phyloP scores from a whole-genome alignment of 2,888 invertebrate species.

The Agrotis exclamationis region DNA sequence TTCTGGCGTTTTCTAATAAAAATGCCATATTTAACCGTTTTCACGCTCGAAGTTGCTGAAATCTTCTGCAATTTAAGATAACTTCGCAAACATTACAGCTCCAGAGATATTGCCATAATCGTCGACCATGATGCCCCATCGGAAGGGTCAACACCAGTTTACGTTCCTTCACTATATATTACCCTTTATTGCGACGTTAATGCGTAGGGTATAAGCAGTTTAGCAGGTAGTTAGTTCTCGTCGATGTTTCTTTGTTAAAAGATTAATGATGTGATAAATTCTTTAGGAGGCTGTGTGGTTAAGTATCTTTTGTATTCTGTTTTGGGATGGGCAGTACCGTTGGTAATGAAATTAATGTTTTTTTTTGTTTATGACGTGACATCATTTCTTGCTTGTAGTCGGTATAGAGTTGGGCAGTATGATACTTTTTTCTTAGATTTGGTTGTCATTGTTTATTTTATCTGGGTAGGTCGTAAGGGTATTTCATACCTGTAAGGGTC shows the following conservation, averaged over 20 bases:
- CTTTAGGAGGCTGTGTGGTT: conserved; percentile 45
- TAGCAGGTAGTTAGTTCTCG: conserved; percentile 72
- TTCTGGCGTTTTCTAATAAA: no score
- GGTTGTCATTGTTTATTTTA: no score
- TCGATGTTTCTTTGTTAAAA: conserved; percentile 57
- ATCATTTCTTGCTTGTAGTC: neutral
- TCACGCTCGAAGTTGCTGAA: no score
- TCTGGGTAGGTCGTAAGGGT: no score
- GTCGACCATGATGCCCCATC: conserved; percentile 31
- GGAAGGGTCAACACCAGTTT: conserved; percentile 51
- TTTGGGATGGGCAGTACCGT: neutral
- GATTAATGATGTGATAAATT: conserved; percentile 57
- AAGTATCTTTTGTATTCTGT: conserved; percentile 40
- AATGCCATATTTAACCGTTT: no score
- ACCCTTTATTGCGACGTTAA: conserved; percentile 77
- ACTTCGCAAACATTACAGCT: conserved; percentile 4
- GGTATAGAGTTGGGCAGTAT: neutral
- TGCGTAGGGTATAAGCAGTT: conserved; percentile 73
- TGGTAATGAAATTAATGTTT: neutral
- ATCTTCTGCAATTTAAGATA: neutral
- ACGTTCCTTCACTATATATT: conserved; percentile 68
- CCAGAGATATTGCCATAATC: conserved; percentile 41
- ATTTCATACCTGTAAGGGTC: no score
- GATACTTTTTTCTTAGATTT: neutral
- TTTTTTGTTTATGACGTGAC: neutral